Conservation (phyloP, 2,797 vertebrate genomes). For the Borostomias antarcticus region DNA sequence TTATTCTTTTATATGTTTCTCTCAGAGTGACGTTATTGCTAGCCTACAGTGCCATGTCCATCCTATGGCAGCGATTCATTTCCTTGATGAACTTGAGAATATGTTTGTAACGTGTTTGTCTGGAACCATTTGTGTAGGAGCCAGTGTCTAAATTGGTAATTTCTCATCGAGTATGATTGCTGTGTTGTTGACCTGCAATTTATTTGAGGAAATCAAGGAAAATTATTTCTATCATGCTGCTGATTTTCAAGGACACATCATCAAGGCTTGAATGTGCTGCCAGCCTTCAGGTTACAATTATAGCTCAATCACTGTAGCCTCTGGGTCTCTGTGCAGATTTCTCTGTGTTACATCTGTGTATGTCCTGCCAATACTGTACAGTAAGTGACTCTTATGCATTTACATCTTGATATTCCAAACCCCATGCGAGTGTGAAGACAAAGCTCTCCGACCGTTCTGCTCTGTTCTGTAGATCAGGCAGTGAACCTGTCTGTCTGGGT, state of each 20-base stretch:
- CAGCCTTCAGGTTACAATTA: too few relatives aligned
- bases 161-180: conserved; percentile 31
- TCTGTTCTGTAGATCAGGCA: conserved; percentile 41
- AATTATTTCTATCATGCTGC: conserved; percentile 21
- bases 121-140: background rate
- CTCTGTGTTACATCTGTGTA: too few relatives aligned
- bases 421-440: background rate
- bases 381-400: too few relatives aligned
- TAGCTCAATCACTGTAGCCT: conserved; percentile 19
- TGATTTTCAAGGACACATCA: conserved; percentile 30
- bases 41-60: background rate
- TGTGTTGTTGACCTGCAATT: conserved; percentile 20
- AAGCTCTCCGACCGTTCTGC: background rate
- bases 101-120: background rate
- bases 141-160: background rate
- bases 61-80: background rate
- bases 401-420: too few relatives aligned
- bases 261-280: too few relatives aligned
- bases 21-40: background rate
- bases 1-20: background rate
- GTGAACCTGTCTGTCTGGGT: conserved; percentile 29
- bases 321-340: background rate
- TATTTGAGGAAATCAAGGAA: conserved; percentile 6
- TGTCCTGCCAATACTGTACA: too few relatives aligned
- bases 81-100: conserved; percentile 9